Conservation (phyloP, 2,797 vertebrate genomes). For the Leptatherina wallacei region DNA sequence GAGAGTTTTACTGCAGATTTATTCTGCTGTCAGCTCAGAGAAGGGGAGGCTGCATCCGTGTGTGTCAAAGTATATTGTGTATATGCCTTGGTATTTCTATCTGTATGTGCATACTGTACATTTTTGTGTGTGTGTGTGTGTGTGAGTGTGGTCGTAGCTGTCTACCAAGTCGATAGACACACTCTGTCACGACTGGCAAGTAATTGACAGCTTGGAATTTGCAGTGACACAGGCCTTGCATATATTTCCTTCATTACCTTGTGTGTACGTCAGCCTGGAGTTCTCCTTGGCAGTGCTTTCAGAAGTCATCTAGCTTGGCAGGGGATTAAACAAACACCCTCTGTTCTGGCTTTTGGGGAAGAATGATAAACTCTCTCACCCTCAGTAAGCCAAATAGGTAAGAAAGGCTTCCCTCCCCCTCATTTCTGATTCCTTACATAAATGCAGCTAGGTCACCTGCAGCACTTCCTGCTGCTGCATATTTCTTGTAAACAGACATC, state of each 20-base stretch:
- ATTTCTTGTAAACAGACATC: constrained; percentile 20
- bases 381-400: constrained; percentile 58
- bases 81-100: constrained; percentile 14
- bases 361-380: constrained; percentile 63
- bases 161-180: constrained; percentile 75
- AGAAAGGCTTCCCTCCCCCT: constrained; percentile 44
- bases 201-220: constrained; percentile 81
- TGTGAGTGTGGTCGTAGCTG: constrained; percentile 62
- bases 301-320: constrained; percentile 60
- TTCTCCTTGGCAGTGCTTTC: constrained; percentile 58
- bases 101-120: constrained; percentile 8
- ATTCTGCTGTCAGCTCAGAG: constrained; percentile 72
- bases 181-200: constrained; percentile 75
- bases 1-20: constrained; percentile 65
- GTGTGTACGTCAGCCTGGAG: constrained; percentile 56
- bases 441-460: constrained; percentile 23
- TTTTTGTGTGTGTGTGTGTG: constrained; percentile 23
- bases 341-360: constrained; percentile 56
- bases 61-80: constrained; percentile 31
- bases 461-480: constrained; percentile 3
- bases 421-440: constrained; percentile 43
- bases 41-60: constrained; percentile 20
- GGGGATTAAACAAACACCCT: constrained; percentile 75
- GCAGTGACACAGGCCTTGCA: constrained; percentile 78
- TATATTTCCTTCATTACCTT: constrained; percentile 78